Evolutionary conservation across 2,888 invertebrate genomes (phyloP), one percentile per base, ranked within the genome.

Genomic region (Pinctada fucata): DNA sequence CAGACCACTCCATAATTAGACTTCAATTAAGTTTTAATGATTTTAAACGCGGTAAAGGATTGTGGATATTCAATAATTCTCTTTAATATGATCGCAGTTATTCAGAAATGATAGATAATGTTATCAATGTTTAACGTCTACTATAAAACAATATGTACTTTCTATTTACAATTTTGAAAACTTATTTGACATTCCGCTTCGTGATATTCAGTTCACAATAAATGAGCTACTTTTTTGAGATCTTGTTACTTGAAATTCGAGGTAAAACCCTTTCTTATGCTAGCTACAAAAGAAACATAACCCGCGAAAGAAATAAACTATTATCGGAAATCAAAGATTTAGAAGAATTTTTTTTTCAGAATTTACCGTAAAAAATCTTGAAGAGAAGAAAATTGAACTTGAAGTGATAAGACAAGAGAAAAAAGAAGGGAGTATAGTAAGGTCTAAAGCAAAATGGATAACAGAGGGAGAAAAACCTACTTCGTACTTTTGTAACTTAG

Each of bases 201-300:
- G 75, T 13, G 64, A 75, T 31, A 49, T 78, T 8, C 50, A 78
- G 10, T 69, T 78, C 63, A 74, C 63, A 6, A 77, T 75, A 64
- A 70, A 73, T 66, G 74, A 70, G 10, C 74, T 77, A 50, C 47
- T 77, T 73, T 66, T 52, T 78, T 65, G 78, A 78, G 10, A 78
- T 51, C 5, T 48, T 73, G n/a, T n/a, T n/a, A n/a, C n/a, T n/a
- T n/a, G n/a, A n/a, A n/a, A n/a, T n/a, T n/a, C n/a, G n/a, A n/a
- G n/a, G n/a, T n/a, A n/a, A n/a, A n/a, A n/a, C n/a, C n/a, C n/a
- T n/a, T n/a, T n/a, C n/a, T n/a, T n/a, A 68, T 47, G 10, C 78
- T 5, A 48, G 58, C n/a, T 66, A 67, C 8, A 52, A 58, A 68
- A 73, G 75, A n/a, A n/a, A n/a, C n/a, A n/a, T n/a, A n/a, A n/a